Evolutionary conservation across 2,888 invertebrate species (phyloP).

Genomic region (Caenorhabditis afra): DNA sequence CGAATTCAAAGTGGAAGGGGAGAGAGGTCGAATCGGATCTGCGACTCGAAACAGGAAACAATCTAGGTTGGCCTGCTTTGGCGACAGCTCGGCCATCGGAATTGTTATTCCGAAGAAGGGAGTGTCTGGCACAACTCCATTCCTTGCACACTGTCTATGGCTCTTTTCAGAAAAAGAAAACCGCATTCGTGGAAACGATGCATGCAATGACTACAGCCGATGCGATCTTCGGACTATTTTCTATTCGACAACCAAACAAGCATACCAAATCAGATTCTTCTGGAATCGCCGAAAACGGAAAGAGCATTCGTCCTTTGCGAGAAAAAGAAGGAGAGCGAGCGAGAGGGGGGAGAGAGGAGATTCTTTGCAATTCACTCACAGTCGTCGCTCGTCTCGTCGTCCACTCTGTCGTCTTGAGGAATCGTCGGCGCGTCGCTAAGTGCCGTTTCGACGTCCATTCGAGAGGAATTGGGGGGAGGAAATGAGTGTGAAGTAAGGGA

Average conservation of each 20-base stretch:
- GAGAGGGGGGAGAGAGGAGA: background rate
- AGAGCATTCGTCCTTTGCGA: background rate
- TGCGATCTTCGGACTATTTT: no score
- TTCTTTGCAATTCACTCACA: slow-evolving; percentile 13
- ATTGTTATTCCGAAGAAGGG: no score
- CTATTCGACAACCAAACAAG: no score
- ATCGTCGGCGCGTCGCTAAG: slow-evolving; percentile 25
- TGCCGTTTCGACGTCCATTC: slow-evolving; percentile 24
- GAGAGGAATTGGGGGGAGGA: background rate
- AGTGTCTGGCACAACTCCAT: no score
- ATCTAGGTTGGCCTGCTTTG: no score
- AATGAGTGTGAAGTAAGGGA: background rate
- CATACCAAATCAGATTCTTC: no score
- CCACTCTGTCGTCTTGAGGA: slow-evolving; percentile 17
- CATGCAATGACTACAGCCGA: no score
- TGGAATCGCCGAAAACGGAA: background rate
- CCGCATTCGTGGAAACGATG: no score
- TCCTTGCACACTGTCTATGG: no score
- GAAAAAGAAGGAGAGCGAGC: background rate
- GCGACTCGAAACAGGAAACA: no score
- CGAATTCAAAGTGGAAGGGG: background rate
- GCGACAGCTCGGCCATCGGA: no score
- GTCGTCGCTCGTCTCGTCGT: slow-evolving; percentile 42
- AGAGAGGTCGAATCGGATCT: background rate
- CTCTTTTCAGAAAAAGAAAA: no score